Conservation (phyloP, 2,888 invertebrate genomes). For the Coelogynopora nodosa region DNA sequence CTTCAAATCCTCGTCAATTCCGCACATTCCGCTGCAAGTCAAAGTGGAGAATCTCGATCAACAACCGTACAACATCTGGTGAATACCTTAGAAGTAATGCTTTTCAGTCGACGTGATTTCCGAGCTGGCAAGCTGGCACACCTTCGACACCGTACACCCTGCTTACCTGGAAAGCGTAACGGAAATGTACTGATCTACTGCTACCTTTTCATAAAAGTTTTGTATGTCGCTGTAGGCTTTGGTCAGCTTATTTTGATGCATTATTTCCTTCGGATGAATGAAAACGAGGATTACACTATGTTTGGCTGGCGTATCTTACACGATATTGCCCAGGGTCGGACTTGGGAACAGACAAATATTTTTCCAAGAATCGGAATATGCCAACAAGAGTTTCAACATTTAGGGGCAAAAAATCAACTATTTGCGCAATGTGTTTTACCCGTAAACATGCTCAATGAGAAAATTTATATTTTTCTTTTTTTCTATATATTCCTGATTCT, state of each 20-base stretch:
- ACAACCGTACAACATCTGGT: conserved; percentile 21
- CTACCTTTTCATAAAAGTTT: conserved; percentile 35
- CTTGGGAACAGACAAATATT: conserved; percentile 39
- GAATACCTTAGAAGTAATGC: conserved; percentile 1
- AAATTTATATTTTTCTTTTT: conserved; percentile 42
- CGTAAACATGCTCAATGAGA: conserved; percentile 44
- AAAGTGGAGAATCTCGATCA: not conserved
- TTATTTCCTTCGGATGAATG: conserved; percentile 35
- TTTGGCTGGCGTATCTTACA: conserved; percentile 38
- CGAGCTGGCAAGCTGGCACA: not conserved
- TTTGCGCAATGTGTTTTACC: conserved; percentile 43
- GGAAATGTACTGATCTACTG: conserved; percentile 27
- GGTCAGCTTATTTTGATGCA: conserved; percentile 33
- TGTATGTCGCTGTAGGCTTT: conserved; percentile 39
- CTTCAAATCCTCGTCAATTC: conserved; percentile 8
- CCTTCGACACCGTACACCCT: not conserved
- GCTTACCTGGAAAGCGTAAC: conserved; percentile 34
- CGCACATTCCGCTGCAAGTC: not conserved
- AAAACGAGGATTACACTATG: conserved; percentile 33
- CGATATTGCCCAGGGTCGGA: conserved; percentile 30
- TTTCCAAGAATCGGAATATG: conserved; percentile 44
- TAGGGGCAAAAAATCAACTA: conserved; percentile 34
- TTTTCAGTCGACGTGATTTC: not conserved
- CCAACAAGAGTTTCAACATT: conserved; percentile 3
- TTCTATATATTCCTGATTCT: conserved; percentile 26